These are phyloP conservation scores for Caerostris darwini DNA, from an alignment of 1,140 invertebrate genomes.

Conservation along the genomic window DNA sequence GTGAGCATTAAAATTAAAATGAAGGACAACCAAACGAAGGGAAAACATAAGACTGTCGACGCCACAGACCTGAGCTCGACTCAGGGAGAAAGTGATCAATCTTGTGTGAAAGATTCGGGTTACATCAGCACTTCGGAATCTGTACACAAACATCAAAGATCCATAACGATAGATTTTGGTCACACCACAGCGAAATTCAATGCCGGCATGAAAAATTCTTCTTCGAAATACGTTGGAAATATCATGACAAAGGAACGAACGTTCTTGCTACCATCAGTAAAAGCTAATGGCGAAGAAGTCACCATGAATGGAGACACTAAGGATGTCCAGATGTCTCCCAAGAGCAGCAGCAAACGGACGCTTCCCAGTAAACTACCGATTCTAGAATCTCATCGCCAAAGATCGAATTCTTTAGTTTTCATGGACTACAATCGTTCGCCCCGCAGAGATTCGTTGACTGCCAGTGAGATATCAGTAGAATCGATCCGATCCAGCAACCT, in stretches of 20 bases:
- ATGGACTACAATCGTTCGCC: constrained; percentile 53
- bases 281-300: neutral
- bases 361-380: constrained; percentile 58
- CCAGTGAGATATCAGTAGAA: constrained; percentile 25
- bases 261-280: neutral
- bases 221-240: neutral
- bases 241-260: neutral
- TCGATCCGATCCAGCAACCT: neutral
- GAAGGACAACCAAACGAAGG: constrained; percentile 44
- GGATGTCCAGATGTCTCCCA: neutral
- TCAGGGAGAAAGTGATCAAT: constrained; percentile 62
- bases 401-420: constrained; percentile 56
- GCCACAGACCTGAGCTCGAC: constrained; percentile 45
- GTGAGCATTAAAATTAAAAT: constrained; percentile 70
- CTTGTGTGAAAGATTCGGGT: constrained; percentile 45
- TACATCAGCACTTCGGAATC: constrained; percentile 72
- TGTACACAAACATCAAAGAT: constrained; percentile 56
- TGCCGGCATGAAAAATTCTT: constrained; percentile 49
- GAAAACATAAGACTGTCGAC: neutral
- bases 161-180: constrained; percentile 65
- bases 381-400: neutral
- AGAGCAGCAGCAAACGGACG: neutral
- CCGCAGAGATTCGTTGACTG: constrained; percentile 29
- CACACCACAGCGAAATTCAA: constrained; percentile 75
- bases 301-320: neutral